phyloP scores from a whole-genome alignment of 2,888 invertebrate genomes.

The Eupeodes latifasciatus region DNA sequence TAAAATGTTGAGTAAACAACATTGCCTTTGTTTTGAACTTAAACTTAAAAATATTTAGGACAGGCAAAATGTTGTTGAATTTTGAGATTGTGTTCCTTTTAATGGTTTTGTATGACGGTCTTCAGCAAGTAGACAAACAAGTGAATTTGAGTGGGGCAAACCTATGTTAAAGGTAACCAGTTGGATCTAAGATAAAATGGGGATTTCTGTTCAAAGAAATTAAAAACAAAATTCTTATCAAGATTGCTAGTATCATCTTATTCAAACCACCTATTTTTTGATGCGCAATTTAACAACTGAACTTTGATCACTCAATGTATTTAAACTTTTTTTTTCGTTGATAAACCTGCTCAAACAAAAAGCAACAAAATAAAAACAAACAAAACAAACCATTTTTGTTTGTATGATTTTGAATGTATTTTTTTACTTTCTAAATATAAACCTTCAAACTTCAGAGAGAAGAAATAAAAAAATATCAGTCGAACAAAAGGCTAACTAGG shows the following conservation, averaged over 20 bases:
- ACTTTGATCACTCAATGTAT: conserved; percentile 22
- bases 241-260: background rate
- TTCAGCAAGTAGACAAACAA: no score
- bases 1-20: background rate
- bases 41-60: background rate
- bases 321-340: background rate
- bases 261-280: background rate
- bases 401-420: background rate
- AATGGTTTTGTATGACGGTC: no score
- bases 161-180: no score
- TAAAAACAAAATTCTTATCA: no score
- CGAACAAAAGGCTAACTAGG: background rate
- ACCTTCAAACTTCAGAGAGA: background rate
- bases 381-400: background rate
- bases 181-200: no score
- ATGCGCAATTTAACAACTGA: conserved; percentile 11
- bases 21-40: background rate
- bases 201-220: no score
- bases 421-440: conserved; percentile 40
- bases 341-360: conserved; percentile 36
- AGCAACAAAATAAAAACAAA: conserved; percentile 4
- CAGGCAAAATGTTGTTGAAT: background rate
- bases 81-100: background rate
- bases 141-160: no score
- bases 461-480: background rate